Conservation (phyloP, 2,888 invertebrate genomes). For the Carabus problematicus region DNA sequence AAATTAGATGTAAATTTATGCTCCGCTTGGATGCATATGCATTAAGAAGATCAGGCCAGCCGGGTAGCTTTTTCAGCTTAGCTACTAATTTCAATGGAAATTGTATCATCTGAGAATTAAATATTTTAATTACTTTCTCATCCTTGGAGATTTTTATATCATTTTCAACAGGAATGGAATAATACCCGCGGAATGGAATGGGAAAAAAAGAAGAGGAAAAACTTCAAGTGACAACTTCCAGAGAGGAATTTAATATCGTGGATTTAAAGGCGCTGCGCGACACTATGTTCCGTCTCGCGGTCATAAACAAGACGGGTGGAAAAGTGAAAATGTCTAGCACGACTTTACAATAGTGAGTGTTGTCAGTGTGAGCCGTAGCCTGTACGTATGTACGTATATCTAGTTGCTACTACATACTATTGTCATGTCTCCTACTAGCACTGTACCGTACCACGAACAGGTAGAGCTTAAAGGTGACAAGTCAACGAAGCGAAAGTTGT, state of each 20-base stretch:
- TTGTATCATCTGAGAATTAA: slow-evolving; percentile 35
- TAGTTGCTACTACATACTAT: too few relatives aligned
- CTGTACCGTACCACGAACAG: too few relatives aligned
- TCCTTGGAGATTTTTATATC: slow-evolving; percentile 31
- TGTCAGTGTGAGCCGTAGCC: too few relatives aligned
- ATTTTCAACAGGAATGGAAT: not conserved
- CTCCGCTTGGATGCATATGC: slow-evolving; percentile 15
- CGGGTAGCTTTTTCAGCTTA: slow-evolving; percentile 16
- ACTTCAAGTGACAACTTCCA: not conserved
- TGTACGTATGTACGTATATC: too few relatives aligned
- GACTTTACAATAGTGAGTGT: too few relatives aligned
- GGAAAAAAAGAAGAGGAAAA: too few relatives aligned
- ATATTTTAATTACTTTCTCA: slow-evolving; percentile 35
- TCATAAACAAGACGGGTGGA: not conserved
- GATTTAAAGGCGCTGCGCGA: slow-evolving; percentile 7
- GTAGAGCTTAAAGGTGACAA: too few relatives aligned
- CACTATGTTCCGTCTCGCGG: not conserved
- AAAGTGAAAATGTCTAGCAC: too few relatives aligned
- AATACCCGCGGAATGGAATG: not conserved
- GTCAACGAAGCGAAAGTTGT: too few relatives aligned
- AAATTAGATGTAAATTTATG: not conserved
- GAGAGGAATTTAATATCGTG: slow-evolving; percentile 8
- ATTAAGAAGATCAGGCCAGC: not conserved
- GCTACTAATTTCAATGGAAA: slow-evolving; percentile 35
- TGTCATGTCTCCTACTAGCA: too few relatives aligned